A percentile compares a stretch with the other conserved stretches of the same genome.
These are phyloP conservation scores for Caenorhabditis sp. DNA, from an alignment of 2,888 invertebrate species.

Conservation along the genomic window DNA sequence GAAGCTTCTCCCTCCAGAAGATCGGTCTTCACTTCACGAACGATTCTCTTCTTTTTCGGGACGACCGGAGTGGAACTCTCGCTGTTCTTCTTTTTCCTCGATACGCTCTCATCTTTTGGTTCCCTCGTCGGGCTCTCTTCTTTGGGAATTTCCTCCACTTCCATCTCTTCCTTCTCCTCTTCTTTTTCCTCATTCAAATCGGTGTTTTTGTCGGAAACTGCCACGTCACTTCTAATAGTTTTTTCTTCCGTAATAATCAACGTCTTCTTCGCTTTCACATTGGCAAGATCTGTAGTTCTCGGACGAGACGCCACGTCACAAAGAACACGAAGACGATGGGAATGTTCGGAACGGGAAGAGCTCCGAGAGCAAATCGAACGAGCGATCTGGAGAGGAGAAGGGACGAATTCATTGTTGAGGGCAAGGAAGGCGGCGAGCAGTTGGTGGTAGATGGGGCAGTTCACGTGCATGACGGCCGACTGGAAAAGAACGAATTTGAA, in stretches of 20 bases:
- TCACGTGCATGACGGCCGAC: slow-evolving; percentile 39
- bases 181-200: slow-evolving; percentile 24
- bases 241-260: slow-evolving; percentile 20
- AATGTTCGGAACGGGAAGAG: not conserved
- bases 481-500: slow-evolving; percentile 4
- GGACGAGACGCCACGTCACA: slow-evolving; percentile 54
- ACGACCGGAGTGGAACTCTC: slow-evolving; percentile 21
- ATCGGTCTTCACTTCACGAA: slow-evolving; percentile 29
- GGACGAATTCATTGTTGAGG: slow-evolving; percentile 61
- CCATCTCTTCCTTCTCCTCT: not conserved
- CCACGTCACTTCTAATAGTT: slow-evolving; percentile 4
- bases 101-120: no score
- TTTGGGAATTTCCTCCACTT: slow-evolving; percentile 10
- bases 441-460: slow-evolving; percentile 48
- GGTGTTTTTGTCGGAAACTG: no score
- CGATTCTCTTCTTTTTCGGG: slow-evolving; percentile 37
- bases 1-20: slow-evolving; percentile 64
- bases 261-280: slow-evolving; percentile 46
- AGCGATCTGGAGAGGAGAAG: slow-evolving; percentile 65
- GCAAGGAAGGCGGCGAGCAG: slow-evolving; percentile 59
- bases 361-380: slow-evolving; percentile 19
- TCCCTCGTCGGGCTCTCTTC: not conserved
- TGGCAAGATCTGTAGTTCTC: slow-evolving; percentile 42
- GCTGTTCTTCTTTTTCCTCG: slow-evolving; percentile 40
- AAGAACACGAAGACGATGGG: slow-evolving; percentile 17